A percentile compares a stretch with the other conserved stretches of the same genome.
phyloP scores from a whole-genome alignment of 1,140 invertebrate species.

The Drosophila rhopaloa region DNA sequence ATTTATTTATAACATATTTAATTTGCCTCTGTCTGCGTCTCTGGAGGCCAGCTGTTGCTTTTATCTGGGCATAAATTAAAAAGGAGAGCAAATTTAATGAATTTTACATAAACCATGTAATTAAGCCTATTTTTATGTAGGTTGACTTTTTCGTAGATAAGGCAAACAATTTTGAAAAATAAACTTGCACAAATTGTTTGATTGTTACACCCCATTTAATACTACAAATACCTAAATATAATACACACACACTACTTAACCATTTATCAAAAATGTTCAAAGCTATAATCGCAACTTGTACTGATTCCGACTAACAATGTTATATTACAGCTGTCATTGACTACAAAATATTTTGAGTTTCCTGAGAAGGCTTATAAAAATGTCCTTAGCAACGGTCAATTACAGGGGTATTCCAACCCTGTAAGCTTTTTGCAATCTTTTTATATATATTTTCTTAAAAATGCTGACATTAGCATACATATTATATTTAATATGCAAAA shows the following conservation, averaged over 20 bases:
- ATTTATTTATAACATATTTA: slow-evolving; percentile 66
- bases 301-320: neutral
- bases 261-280: too few species aligned
- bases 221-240: too few species aligned
- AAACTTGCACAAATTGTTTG: neutral
- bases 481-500: slow-evolving; percentile 34
- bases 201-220: too few species aligned
- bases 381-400: slow-evolving; percentile 4
- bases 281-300: too few species aligned
- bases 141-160: neutral
- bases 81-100: slow-evolving; percentile 49
- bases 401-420: neutral
- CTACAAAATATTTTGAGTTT: neutral
- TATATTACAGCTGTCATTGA: neutral
- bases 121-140: slow-evolving; percentile 29
- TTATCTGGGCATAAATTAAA: slow-evolving; percentile 57
- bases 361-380: neutral
- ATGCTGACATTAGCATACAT: slow-evolving; percentile 22
- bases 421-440: slow-evolving; percentile 10
- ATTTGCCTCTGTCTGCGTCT: slow-evolving; percentile 40
- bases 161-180: neutral
- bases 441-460: slow-evolving; percentile 26
- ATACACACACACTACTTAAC: too few species aligned
- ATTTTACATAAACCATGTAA: slow-evolving; percentile 22
- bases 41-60: slow-evolving; percentile 41